phyloP scores from a whole-genome alignment of 2,888 invertebrate genomes.

The Hesperia comma region DNA sequence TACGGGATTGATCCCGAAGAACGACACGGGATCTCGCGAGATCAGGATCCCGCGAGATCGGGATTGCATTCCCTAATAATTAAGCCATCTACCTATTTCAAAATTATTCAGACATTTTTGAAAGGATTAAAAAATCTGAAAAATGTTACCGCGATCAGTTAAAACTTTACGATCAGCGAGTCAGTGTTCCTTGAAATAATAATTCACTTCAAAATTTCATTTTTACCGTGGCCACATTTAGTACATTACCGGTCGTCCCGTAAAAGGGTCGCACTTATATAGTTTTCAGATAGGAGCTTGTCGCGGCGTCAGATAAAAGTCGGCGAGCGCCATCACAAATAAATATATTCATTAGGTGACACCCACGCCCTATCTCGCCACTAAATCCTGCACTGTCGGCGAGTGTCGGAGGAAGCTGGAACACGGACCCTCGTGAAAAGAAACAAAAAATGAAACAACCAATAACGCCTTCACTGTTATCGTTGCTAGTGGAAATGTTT shows the following conservation, averaged over 20 bases:
- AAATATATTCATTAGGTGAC: conserved; percentile 83
- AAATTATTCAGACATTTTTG: too few relatives aligned
- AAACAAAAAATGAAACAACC: conserved; percentile 57
- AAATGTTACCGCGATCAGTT: too few relatives aligned
- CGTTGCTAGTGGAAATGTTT: conserved; percentile 47
- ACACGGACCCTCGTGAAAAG: conserved; percentile 46
- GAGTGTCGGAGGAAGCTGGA: conserved; percentile 67
- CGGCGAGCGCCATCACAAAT: conserved; percentile 68
- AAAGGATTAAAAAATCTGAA: too few relatives aligned
- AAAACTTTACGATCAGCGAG: neutral
- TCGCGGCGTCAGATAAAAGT: conserved; percentile 73
- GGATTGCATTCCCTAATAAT: too few relatives aligned
- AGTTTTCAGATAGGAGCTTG: conserved; percentile 54
- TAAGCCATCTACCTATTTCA: too few relatives aligned
- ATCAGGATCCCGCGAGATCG: too few relatives aligned
- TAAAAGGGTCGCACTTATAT: conserved; percentile 37
- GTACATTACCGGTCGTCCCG: conserved; percentile 29
- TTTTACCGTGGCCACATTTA: conserved; percentile 37
- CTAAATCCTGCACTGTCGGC: conserved; percentile 78
- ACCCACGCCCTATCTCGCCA: conserved; percentile 79
- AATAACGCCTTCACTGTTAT: conserved; percentile 47
- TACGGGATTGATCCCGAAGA: too few relatives aligned
- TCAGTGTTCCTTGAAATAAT: neutral
- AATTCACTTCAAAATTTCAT: neutral
- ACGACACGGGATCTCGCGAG: too few relatives aligned